Percentiles rank a stretch among this genome's conserved stretches.
Evolutionary conservation across 1,140 invertebrate genomes (phyloP).

Genomic region (Papilio helenus): DNA sequence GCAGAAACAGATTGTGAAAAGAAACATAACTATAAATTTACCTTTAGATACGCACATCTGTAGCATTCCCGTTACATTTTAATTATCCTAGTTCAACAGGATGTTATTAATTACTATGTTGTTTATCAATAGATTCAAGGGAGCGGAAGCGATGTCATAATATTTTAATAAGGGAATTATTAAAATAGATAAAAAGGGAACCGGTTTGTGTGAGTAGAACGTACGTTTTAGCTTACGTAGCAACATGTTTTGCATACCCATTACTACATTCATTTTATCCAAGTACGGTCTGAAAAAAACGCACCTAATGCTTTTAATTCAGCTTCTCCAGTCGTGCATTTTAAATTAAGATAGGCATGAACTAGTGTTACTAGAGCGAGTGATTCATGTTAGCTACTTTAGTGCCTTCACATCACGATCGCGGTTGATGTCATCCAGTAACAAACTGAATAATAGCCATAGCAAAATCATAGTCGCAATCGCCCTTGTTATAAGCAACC

Average conservation of each 20-base stretch:
- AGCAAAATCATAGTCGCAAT: neutral
- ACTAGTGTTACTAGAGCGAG: neutral
- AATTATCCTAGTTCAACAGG: neutral
- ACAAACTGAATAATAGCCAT: constrained; percentile 1
- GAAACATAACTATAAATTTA: neutral
- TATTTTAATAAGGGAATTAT: neutral
- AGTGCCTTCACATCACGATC: neutral
- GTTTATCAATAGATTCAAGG: neutral
- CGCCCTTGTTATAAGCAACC: neutral
- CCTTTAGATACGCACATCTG: neutral
- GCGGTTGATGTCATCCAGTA: constrained; percentile 15
- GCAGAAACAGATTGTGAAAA: constrained; percentile 8
- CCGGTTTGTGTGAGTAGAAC: neutral
- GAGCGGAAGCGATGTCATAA: constrained; percentile 1
- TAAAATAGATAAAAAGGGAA: neutral
- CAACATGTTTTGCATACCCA: neutral
- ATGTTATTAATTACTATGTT: neutral
- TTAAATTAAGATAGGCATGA: neutral
- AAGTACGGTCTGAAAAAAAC: neutral
- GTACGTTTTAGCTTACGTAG: neutral
- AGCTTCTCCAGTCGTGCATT: neutral
- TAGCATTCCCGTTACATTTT: neutral
- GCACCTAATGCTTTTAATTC: neutral
- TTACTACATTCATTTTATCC: neutral
- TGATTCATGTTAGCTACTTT: constrained; percentile 4